Base-by-base conservation (phyloP, 1,140 invertebrate genomes). In the Adoxophyes honmai region DNA sequence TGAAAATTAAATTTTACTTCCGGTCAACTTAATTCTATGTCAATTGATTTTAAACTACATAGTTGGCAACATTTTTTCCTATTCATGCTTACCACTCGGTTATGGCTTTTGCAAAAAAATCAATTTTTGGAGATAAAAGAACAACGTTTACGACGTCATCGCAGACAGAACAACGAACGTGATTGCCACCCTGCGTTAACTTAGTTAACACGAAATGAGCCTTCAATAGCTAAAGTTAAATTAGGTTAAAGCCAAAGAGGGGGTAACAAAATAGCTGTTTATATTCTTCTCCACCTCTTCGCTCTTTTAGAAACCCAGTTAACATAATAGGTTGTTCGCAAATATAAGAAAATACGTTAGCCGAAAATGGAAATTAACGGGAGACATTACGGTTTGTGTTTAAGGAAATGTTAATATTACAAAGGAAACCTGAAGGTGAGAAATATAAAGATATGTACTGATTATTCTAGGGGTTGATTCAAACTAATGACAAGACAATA, bases 181-280 rank as follows among this genome's bases (percentile, higher is more conserved):
- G 62, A 60, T 56, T 58, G 42, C 53, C 59, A 61, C 56, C 63
- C 55, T 60, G 60, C 64, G 60, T 69, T 67, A 78, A 75, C 69
- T 78, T 74, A 64, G 74, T 75, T 73, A 75, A 73, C 66, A 65
- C 64, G 61, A 68, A 73, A 77, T 73, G 74, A 70, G 68, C 74
- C 68, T 76, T 62, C 70, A 68, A 77, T 77, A 70, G 73, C 70
- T 65, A 71, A 80, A 80, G 77, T 77, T 80, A 73, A 77, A 75
- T 80, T 77, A 72, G 70, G 72, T 64, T 73, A 68, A 72, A 70
- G 72, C 68, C 66, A 73, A 80, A 73, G 71, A 55, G 64, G 51
- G 52, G 59, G 60, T 62, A 64, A 60, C 59, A 67, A 72, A 68
- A 72, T 75, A 65, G 67, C 64, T 62, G 65, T 68, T 69, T 66